Conservation (phyloP, 2,797 vertebrate genomes). For the Sitta carolinensis region DNA sequence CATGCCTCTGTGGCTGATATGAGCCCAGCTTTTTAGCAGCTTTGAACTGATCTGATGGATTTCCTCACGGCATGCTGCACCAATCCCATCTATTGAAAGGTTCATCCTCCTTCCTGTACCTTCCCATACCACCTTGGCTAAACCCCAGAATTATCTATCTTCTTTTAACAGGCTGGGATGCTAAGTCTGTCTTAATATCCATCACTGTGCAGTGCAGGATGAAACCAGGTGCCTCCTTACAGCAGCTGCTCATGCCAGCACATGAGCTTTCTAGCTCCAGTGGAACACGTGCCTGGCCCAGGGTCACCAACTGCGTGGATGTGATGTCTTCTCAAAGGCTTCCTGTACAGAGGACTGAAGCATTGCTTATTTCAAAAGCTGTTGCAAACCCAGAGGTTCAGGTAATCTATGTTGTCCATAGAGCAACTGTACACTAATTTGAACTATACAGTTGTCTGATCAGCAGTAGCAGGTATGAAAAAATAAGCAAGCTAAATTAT, state of each 20-base stretch:
- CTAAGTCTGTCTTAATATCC: background rate
- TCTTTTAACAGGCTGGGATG: background rate
- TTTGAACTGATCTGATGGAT: background rate
- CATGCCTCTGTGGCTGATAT: no score
- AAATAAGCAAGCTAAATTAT: background rate
- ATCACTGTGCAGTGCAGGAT: background rate
- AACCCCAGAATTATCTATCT: background rate
- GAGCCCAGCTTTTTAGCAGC: background rate
- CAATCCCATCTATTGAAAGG: accelerated
- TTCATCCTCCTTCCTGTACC: background rate
- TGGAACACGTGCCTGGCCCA: accelerated
- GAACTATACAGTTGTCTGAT: background rate
- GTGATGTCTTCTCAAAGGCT: background rate
- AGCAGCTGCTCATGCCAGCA: background rate
- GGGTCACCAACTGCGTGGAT: background rate
- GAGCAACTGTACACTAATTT: background rate
- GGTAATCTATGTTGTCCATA: background rate
- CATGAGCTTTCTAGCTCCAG: background rate
- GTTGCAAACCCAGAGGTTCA: background rate
- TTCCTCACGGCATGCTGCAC: accelerated
- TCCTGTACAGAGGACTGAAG: background rate
- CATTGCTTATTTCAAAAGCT: background rate
- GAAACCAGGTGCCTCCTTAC: background rate
- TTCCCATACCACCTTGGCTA: background rate
- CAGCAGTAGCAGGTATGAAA: background rate